Conservation (phyloP, 2,113 vertebrate genomes). For the Coturnix japonica region DNA sequence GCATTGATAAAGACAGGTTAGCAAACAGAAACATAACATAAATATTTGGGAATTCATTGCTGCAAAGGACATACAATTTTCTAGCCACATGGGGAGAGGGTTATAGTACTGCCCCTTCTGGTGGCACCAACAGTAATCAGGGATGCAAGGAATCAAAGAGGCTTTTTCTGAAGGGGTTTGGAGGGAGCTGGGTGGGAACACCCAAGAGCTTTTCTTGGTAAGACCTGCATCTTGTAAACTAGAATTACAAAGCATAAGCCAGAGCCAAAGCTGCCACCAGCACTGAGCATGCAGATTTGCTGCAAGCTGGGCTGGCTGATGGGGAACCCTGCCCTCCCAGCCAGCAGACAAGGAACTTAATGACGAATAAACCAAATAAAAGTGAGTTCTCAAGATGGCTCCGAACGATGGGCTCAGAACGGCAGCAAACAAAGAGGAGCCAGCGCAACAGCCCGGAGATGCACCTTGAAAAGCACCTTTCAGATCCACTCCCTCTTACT, state of each 20-base stretch:
- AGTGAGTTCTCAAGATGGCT: slow-evolving; percentile 20
- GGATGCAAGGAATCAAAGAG: not conserved
- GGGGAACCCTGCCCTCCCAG: not conserved
- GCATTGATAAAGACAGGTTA: not conserved
- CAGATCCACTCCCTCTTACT: not conserved
- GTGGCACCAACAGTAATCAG: not conserved
- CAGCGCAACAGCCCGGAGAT: not conserved
- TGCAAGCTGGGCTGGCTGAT: not conserved
- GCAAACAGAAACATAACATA: not conserved
- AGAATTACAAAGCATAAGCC: not conserved
- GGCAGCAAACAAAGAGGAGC: not conserved
- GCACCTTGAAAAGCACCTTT: not conserved
- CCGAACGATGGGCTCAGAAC: not conserved
- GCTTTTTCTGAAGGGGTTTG: too few species aligned
- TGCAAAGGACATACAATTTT: not conserved
- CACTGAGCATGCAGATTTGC: rapidly evolving
- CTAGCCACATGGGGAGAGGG: not conserved
- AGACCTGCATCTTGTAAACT: not conserved
- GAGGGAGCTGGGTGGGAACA: not conserved
- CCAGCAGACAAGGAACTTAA: not conserved
- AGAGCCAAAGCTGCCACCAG: not conserved
- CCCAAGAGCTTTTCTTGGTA: not conserved
- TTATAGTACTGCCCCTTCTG: not conserved
- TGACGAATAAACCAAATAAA: not conserved
- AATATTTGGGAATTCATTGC: slow-evolving; percentile 11